Base-by-base conservation (phyloP, 2,888 invertebrate genomes). In the Galerucella nymphaeae region DNA sequence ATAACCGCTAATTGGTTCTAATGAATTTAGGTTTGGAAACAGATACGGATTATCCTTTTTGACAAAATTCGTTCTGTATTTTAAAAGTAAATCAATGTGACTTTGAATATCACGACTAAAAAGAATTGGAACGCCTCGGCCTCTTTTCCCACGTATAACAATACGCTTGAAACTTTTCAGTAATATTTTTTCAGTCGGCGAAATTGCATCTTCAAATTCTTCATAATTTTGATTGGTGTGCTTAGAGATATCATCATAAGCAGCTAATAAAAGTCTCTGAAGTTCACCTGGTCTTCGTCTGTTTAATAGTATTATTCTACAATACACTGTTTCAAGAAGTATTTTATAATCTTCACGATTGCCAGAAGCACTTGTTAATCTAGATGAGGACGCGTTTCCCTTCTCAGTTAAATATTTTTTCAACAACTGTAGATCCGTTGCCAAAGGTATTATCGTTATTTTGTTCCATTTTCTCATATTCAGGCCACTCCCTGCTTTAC, bases 81-180 rank as follows among this genome's bases (percentile, higher is more conserved):
- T n/a, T n/a, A n/a, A n/a, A 8, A 77, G 18, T 10, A 74, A 14
- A 11, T 77, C 72, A 63, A 65, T 70, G 71, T 79, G 76, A 23
- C 76, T 69, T 76, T 83, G 78, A 50, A 78, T 70, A 68, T 81
- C 80, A 38, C 16, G 9, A 62, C 77, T 78, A 50, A 82, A 78
- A 48, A 71, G 42, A 64, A 77, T 48, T 67, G 68, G 65, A 53
- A 76, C 45, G 13, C 42, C 69, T 73, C 77, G 68, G 5, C 61
- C 69, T 53, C 73, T 66, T 59, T 74, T 74, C 23, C 73, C 73
- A 63, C 71, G 76, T 11, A 68, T 74, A 16, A 68, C 65, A 18
- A 72, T 53, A 53, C 75, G 62, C 71, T 77, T 77, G 23, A 77
- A 74, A 13, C 16, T 53, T 38, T 77, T 72, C 18, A 78, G 16